Base-by-base conservation (phyloP, 2,113 vertebrate species). In the Neolamprologus falcicula region DNA sequence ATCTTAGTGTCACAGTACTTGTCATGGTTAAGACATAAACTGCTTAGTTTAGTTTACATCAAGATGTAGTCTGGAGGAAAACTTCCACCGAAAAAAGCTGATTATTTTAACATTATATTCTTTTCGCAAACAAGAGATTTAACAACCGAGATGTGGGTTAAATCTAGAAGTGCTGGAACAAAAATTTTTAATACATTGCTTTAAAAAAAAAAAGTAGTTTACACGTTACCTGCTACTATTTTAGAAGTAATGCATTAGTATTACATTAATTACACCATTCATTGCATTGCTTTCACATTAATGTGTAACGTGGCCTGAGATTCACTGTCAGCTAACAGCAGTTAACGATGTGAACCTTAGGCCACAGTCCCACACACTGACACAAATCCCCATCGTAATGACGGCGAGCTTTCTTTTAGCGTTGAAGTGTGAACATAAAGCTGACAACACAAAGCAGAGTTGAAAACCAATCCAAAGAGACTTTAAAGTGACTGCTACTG, bases 181-280 rank as follows among this genome's bases (percentile, higher is more conserved):
- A 21, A 8, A 13, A 0, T 0, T 21, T 35, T 35, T 2, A 66
- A 66, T n/a, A 63, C 1, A 1, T 7, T 12, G 9, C 14, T 63
- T 35, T n/a, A 2, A 66, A 66, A 19, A 59, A 35, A 59, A 33
- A 7, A 5, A 21, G 33, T 8, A 68, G 33, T 9, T 68, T 68
- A 8, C 63, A 68, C 1, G 2, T 68, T 68, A 14, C 63, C 33
- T 13, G 63, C 33, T 40, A 21, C 19, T 13, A 40, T 40, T 68
- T 68, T 40, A 40, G 11, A 37, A 37, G 19, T 0, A 68, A 24
- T 68, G 33, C 33, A n/a, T 66, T 37, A n/a, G 6, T 21, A 14
- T 68, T 68, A 2, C 12, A 68, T 9, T 40, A 40, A 21, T 68
- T 68, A 5, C 17, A 21, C 33, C 33, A 40, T 37, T 68, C 35